Conservation (phyloP, 2,113 vertebrate genomes). For the Collichthys lucidus region DNA sequence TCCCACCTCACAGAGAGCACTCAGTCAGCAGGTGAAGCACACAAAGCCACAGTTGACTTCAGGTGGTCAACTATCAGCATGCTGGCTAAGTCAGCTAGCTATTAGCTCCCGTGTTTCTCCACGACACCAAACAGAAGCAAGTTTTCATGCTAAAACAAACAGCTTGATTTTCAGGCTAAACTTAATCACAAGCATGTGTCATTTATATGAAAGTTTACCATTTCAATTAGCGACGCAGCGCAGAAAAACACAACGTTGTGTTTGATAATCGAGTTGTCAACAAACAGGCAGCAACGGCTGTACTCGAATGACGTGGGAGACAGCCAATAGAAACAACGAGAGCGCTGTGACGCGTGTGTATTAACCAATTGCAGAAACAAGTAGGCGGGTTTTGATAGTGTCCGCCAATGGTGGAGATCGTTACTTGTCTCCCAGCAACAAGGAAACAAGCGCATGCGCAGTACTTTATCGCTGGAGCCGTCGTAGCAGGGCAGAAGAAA, state of each 20-base stretch:
- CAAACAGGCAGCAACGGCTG: conserved; percentile 40
- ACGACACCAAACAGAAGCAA: not conserved
- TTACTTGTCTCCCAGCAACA: conserved; percentile 78
- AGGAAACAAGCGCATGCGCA: conserved; percentile 64
- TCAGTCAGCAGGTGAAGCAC: too few species aligned
- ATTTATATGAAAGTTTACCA: conserved; percentile 48
- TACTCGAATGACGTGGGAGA: conserved; percentile 5
- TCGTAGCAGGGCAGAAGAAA: too few species aligned
- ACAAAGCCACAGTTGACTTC: not conserved
- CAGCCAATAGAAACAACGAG: conserved; percentile 56
- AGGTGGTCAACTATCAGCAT: not conserved
- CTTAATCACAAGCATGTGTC: not conserved
- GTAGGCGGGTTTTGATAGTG: conserved; percentile 10
- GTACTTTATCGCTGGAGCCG: fast-evolving
- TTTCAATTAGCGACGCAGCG: conserved; percentile 8
- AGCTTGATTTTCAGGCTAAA: not conserved
- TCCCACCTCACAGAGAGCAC: not conserved
- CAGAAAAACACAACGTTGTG: not conserved
- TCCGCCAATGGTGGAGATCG: conserved; percentile 42
- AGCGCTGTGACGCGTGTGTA: fast-evolving
- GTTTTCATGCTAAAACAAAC: not conserved
- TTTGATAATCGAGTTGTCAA: conserved; percentile 49
- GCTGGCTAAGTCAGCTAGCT: conserved; percentile 31
- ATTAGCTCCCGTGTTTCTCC: conserved; percentile 27
- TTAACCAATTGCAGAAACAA: conserved; percentile 45